phyloP scores from a whole-genome alignment of 2,113 vertebrate genomes.

The Pycnonotus jocosus region DNA sequence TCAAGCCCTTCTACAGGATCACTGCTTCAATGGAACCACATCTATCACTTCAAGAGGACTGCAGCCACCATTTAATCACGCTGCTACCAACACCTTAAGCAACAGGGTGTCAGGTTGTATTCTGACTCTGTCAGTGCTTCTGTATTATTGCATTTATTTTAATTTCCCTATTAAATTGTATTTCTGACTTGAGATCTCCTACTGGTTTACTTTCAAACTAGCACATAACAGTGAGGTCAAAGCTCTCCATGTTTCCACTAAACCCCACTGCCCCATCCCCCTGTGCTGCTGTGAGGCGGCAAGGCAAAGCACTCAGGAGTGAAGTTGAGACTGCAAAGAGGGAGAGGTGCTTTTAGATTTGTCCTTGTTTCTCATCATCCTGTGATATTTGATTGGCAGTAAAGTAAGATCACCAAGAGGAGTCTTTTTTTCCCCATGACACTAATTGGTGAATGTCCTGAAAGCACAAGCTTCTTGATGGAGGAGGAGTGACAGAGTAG shows the following conservation, averaged over 20 bases:
- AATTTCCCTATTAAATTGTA: neutral
- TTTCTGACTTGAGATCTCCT: neutral
- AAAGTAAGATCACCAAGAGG: neutral
- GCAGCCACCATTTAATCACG: neutral
- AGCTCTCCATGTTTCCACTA: too few relatives aligned
- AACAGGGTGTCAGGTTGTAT: neutral
- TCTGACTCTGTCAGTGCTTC: neutral
- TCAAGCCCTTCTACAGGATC: neutral
- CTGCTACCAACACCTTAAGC: neutral
- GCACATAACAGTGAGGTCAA: too few relatives aligned
- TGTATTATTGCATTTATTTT: neutral
- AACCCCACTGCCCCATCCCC: accelerated
- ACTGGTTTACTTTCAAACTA: neutral
- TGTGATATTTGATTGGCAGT: neutral
- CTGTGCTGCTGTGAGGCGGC: accelerated
- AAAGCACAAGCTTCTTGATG: neutral
- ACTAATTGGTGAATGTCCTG: neutral
- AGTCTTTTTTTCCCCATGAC: neutral
- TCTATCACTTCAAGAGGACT: neutral
- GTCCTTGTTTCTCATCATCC: neutral
- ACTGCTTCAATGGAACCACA: neutral
- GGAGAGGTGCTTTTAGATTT: neutral
- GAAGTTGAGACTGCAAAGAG: accelerated
- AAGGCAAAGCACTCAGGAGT: neutral
- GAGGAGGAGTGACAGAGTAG: neutral